phyloP scores from a whole-genome alignment of 2,888 invertebrate genomes.

The Odontocerum albicorne region DNA sequence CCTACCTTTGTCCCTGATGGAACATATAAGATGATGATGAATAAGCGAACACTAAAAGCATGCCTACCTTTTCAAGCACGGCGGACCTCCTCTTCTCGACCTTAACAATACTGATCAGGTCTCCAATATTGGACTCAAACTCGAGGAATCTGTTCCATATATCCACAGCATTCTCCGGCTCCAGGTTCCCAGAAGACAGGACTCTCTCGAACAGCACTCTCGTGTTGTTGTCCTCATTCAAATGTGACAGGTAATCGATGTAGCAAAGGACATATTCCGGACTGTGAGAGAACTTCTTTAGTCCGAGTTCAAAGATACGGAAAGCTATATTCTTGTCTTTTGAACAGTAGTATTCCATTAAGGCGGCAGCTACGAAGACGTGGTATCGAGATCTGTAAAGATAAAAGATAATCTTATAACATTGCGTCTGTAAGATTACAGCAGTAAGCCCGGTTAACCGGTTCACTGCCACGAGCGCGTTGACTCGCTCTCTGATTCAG shows the following conservation, averaged over 20 bases:
- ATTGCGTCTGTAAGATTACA: no score
- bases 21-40: neutral
- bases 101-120: conserved; percentile 94
- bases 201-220: conserved; percentile 98
- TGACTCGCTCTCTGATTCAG: no score
- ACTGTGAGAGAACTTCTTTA: conserved; percentile 94
- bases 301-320: conserved; percentile 93
- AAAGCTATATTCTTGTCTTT: conserved; percentile 97
- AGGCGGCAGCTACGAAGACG: conserved; percentile 93
- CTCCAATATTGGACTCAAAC: conserved; percentile 98
- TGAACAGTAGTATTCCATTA: conserved; percentile 99
- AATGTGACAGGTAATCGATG: conserved; percentile 94
- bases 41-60: no score
- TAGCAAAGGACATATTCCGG: conserved; percentile 96
- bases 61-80: conserved; percentile 82
- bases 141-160: conserved; percentile 99
- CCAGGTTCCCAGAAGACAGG: conserved; percentile 87
- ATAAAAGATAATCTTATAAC: no score
- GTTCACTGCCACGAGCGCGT: no score
- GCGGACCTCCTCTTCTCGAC: conserved; percentile 93
- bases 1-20: no score
- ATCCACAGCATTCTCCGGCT: conserved; percentile 91
- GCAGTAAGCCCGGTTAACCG: no score
- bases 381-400: conserved; percentile 76
- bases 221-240: conserved; percentile 98